These are phyloP conservation scores for Pangasius sanitwongsei DNA, from an alignment of 2,797 vertebrate genomes.

Conservation along the genomic window DNA sequence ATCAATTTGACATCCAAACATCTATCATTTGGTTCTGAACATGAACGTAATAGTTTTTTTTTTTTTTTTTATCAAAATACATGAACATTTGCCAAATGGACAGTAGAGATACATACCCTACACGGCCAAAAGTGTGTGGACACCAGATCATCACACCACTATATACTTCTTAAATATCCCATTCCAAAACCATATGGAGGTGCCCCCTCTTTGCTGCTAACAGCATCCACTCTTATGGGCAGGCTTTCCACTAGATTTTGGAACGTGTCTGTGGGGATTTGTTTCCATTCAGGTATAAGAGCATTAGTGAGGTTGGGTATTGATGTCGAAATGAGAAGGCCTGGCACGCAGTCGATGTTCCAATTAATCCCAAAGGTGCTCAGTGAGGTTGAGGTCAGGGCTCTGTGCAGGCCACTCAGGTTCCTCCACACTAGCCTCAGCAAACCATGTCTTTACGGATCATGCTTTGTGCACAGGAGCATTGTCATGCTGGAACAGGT, in stretches of 20 bases:
- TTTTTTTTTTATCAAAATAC: not conserved
- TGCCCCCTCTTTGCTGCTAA: not conserved
- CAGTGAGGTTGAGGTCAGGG: no score
- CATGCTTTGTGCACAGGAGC: not conserved
- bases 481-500: not conserved
- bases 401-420: not conserved
- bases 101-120: not conserved
- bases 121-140: not conserved
- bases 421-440: not conserved
- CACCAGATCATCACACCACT: not conserved
- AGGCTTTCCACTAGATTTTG: no score
- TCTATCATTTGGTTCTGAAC: not conserved
- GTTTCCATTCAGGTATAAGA: not conserved
- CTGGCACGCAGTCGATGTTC: not conserved
- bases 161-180: not conserved
- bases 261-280: not conserved
- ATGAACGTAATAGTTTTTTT: not conserved
- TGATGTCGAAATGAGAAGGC: not conserved
- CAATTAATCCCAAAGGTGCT: not conserved
- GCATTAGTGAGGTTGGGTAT: not conserved
- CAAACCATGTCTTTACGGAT: not conserved
- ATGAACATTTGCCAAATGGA: not conserved
- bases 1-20: not conserved
- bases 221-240: not conserved
- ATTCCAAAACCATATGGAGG: not conserved